A percentile compares a stretch with the other conserved stretches of the same genome.
Conservation (phyloP, 2,888 invertebrate genomes). For the Heterodera filipjevi region DNA sequence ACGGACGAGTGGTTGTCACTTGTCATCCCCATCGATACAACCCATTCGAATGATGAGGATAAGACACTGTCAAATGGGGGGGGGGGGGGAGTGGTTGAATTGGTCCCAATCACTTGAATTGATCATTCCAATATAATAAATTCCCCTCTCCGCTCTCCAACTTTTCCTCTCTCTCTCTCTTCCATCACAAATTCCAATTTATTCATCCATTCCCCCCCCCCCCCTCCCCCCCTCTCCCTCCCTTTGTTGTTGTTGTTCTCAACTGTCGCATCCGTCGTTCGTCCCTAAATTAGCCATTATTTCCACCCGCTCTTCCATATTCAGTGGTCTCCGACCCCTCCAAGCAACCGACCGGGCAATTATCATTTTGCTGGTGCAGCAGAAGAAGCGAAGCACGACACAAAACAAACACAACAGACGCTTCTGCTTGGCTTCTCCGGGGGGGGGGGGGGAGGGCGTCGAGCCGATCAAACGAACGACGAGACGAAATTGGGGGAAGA, state of each 20-base stretch:
- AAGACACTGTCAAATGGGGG: too few species aligned
- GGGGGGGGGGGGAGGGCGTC: slow-evolving; percentile 2
- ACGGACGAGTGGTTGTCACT: too few species aligned
- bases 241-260: slow-evolving; percentile 8
- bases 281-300: slow-evolving; percentile 14
- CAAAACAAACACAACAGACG: slow-evolving; percentile 3
- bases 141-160: too few species aligned
- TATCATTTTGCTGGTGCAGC: not conserved
- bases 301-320: slow-evolving; percentile 9
- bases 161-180: too few species aligned
- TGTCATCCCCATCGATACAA: too few species aligned
- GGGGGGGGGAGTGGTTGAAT: too few species aligned
- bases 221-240: not conserved
- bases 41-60: too few species aligned
- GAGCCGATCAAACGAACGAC: slow-evolving; percentile 7
- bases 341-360: not conserved
- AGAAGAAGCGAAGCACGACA: slow-evolving; percentile 11
- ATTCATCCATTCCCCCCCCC: not conserved
- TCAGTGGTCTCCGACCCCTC: not conserved
- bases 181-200: not conserved
- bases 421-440: not conserved
- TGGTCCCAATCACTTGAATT: too few species aligned
- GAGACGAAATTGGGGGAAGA: not conserved
- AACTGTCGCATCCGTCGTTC: slow-evolving; percentile 11
- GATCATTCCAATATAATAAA: too few species aligned